phyloP scores from a whole-genome alignment of 1,140 invertebrate species.

The Acromyrmex charruanus region DNA sequence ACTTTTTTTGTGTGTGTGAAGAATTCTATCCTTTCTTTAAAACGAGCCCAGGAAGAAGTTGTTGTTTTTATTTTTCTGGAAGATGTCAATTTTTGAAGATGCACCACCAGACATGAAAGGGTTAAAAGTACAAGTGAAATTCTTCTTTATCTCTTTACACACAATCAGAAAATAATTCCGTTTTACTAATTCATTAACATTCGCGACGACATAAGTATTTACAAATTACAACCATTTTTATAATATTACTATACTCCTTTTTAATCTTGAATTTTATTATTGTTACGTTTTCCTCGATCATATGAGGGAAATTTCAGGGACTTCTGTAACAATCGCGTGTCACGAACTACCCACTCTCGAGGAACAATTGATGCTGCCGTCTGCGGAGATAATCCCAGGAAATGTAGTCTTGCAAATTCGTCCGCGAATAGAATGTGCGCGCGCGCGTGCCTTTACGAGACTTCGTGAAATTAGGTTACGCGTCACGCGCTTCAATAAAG shows the following conservation, averaged over 20 bases:
- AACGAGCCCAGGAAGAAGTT: too few relatives aligned
- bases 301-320: conserved; percentile 22
- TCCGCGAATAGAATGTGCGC: conserved; percentile 14
- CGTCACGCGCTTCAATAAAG: conserved; percentile 18
- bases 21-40: too few relatives aligned
- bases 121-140: not conserved
- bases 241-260: not conserved
- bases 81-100: too few relatives aligned
- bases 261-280: not conserved
- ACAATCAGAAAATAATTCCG: not conserved
- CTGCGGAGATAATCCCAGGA: conserved; percentile 70
- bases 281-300: conserved; percentile 6
- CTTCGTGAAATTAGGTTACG: conserved; percentile 42
- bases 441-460: conserved; percentile 1
- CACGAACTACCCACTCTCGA: conserved; percentile 66
- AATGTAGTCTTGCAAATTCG: conserved; percentile 56
- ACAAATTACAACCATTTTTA: not conserved
- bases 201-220: not conserved
- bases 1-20: too few relatives aligned
- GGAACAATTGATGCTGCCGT: conserved; percentile 61
- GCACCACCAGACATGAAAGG: too few relatives aligned
- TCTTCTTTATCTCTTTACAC: not conserved
- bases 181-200: not conserved
- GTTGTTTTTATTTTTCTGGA: too few relatives aligned
- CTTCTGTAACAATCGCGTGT: conserved; percentile 62